Evolutionary conservation across 2,113 vertebrate genomes (phyloP).

Genomic region (Thalassarche chlororhynchos): DNA sequence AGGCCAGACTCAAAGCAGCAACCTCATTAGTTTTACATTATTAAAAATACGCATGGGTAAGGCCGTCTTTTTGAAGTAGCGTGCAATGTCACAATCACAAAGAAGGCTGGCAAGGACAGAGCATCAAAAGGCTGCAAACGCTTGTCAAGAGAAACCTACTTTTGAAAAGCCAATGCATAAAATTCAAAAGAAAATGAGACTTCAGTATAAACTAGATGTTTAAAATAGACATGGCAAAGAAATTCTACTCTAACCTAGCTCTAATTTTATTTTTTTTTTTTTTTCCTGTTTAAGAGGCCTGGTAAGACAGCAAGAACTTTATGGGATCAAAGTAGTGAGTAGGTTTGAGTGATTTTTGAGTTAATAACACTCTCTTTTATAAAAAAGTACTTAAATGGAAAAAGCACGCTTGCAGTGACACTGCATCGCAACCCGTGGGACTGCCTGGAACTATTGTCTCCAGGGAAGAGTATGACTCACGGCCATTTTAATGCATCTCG

Average conservation of each 20-base stretch:
- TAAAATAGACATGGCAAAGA: not conserved
- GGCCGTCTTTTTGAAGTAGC: not conserved
- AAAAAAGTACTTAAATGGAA: not conserved
- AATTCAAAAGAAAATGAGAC: constrained; percentile 2
- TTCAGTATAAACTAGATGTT: not conserved
- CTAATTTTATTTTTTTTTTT: not conserved
- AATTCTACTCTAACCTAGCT: not conserved
- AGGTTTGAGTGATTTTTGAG: not conserved
- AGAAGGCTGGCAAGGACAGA: not conserved
- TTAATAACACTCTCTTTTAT: not conserved
- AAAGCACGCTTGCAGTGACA: not conserved
- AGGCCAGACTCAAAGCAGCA: not conserved
- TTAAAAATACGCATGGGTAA: not conserved
- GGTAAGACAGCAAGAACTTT: not conserved
- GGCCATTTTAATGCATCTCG: not conserved
- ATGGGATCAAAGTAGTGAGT: not conserved
- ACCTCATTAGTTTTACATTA: not conserved
- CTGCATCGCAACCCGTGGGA: not conserved
- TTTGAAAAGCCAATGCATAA: not conserved
- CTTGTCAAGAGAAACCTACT: not conserved
- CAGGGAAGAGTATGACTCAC: constrained; percentile 6
- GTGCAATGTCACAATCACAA: not conserved
- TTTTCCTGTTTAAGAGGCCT: not conserved
- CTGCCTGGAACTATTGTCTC: not conserved
- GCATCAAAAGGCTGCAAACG: not conserved